These are phyloP conservation scores for Blastobasis lacticolella DNA, from an alignment of 2,888 invertebrate genomes.

Conservation along the genomic window DNA sequence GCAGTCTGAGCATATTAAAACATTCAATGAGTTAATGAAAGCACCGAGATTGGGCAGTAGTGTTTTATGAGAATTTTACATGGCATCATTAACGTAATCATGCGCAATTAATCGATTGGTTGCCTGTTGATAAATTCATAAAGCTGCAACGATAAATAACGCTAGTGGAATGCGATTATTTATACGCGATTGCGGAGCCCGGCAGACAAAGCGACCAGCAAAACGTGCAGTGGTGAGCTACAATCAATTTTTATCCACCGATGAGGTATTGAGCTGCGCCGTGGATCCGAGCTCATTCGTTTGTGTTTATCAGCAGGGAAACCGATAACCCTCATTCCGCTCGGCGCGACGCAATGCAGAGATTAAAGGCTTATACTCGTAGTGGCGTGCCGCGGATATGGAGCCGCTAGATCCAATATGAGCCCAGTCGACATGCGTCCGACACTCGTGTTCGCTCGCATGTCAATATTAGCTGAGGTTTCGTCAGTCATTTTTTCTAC, in stretches of 20 bases:
- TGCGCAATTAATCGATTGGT: constrained; percentile 39
- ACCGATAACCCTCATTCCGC: constrained; percentile 69
- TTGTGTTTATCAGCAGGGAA: constrained; percentile 64
- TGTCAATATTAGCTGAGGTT: constrained; percentile 38
- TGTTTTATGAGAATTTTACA: no score
- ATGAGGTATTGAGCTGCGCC: constrained; percentile 48
- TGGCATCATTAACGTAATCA: constrained; percentile 11
- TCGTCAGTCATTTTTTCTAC: constrained; percentile 10
- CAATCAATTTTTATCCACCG: constrained; percentile 58
- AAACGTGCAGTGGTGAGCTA: constrained; percentile 36
- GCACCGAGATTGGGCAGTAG: no score
- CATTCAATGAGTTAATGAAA: no score
- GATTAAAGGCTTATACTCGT: constrained; percentile 66
- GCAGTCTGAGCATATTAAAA: no score
- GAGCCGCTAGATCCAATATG: constrained; percentile 54
- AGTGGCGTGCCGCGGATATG: constrained; percentile 46
- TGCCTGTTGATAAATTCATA: constrained; percentile 47
- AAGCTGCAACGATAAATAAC: constrained; percentile 51
- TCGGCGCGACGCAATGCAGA: constrained; percentile 67
- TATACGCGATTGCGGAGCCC: constrained; percentile 28
- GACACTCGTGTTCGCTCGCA: constrained; percentile 20
- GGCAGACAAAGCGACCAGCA: constrained; percentile 35
- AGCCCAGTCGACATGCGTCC: constrained; percentile 44
- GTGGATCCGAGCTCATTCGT: constrained; percentile 47
- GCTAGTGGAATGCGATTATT: constrained; percentile 40